Base-by-base conservation (phyloP, 2,113 vertebrate genomes). In the Guaruba guarouba region DNA sequence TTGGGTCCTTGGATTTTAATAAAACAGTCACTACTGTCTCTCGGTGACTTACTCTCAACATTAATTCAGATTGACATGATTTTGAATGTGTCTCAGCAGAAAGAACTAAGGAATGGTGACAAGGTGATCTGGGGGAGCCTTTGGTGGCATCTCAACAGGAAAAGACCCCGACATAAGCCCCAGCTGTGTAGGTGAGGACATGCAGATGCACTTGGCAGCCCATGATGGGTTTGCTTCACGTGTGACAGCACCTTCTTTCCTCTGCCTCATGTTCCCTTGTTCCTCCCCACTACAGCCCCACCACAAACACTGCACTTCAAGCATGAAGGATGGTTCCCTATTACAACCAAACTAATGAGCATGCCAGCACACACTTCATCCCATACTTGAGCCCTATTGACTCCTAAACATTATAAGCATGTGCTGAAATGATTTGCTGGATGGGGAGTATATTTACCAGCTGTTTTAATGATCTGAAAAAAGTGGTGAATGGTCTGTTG, bases 1-100 rank as follows among this genome's bases (percentile, higher is more conserved):
- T 68, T 93, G 95, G 90, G 75, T 95, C 92, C 85, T 77, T 83
- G 86, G 68, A 90, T 90, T 95, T 95, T 94, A 96, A 95, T 92
- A 81, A 93, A 95, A 92, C 71, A 92, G 91, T 78, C 82, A 46
- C 95, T 96, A 91, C 73, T 96, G 82, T 96, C 94, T 92, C 91
- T 64, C 13, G 35, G 91, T 17, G 0, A 88, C 88, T 93, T 84
- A 74, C 55, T 67, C 71, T 88, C 91, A 94, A 63, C 76, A 46
- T 90, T 95, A 94, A 94, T 96, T 92, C 86, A 93, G 64, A 93
- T 54, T 92, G 91, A 94, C 55, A 0, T 79, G 88, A 39, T 62
- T 88, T 87, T 0, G 23, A 82, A 80, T 1, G 0, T 93, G 37
- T 84, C 92, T 85, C 88, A 80, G 94, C 91, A 93, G 91, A 92